phyloP scores from a whole-genome alignment of 2,888 invertebrate species.

The Oligia fasciuncula region DNA sequence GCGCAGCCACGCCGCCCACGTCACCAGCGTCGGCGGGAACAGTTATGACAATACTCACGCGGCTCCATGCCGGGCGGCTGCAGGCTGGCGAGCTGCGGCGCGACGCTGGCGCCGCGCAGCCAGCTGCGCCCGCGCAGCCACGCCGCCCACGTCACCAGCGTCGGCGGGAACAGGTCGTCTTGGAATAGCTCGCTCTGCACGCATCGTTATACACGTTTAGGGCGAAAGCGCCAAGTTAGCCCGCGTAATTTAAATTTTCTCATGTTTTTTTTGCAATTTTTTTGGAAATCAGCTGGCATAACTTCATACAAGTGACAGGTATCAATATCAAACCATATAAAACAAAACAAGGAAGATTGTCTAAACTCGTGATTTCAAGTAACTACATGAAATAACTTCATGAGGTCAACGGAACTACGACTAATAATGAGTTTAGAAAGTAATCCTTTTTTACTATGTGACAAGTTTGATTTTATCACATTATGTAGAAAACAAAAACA shows the following conservation, averaged over 20 bases:
- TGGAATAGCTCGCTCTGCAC: constrained; percentile 97
- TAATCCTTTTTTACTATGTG: no score
- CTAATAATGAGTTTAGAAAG: no score
- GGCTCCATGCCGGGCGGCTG: constrained; percentile 96
- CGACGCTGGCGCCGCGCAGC: constrained; percentile 92
- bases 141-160: constrained; percentile 96
- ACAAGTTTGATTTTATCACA: not conserved
- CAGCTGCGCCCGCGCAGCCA: constrained; percentile 94
- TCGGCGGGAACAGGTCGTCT: constrained; percentile 98
- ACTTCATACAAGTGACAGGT: not conserved
- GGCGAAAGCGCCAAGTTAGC: not conserved
- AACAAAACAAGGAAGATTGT: not conserved
- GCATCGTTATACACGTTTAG: not conserved
- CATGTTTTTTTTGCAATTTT: not conserved
- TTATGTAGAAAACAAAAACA: not conserved
- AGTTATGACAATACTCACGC: constrained; percentile 77
- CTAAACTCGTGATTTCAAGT: not conserved
- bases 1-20: no score
- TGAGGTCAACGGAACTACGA: not conserved
- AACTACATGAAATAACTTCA: not conserved
- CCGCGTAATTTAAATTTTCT: not conserved
- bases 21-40: no score
- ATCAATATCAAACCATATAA: no score
- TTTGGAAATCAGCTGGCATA: not conserved
- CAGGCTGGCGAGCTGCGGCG: constrained; percentile 92